phyloP scores from a whole-genome alignment of 2,797 vertebrate genomes.

The Characodon lateralis region DNA sequence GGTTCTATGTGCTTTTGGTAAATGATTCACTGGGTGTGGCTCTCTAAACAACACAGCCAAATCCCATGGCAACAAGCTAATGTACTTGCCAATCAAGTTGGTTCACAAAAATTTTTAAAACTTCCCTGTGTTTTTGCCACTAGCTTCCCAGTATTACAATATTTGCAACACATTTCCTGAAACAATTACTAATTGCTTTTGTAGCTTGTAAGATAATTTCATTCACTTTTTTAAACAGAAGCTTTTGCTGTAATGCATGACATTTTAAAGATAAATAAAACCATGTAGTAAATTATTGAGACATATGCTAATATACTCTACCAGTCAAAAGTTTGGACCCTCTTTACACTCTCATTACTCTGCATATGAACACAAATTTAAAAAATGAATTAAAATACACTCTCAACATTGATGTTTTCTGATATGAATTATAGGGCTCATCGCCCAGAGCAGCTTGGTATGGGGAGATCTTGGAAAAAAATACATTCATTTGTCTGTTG shows the following conservation, averaged over 20 bases:
- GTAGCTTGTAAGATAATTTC: not conserved
- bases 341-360: too few species aligned
- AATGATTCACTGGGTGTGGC: slow-evolving; percentile 69
- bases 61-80: slow-evolving; percentile 11
- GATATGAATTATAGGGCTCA: not conserved
- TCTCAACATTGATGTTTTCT: too few species aligned
- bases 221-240: not conserved
- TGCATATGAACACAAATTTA: slow-evolving; percentile 34
- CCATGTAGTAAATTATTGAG: slow-evolving; percentile 22
- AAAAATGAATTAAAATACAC: not conserved
- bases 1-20: slow-evolving; percentile 14
- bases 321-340: too few species aligned
- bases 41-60: slow-evolving; percentile 8
- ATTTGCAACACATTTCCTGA: not conserved
- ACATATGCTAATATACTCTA: slow-evolving; percentile 29
- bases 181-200: not conserved
- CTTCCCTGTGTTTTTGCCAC: not conserved
- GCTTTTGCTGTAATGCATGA: slow-evolving; percentile 14
- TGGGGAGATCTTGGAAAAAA: too few species aligned
- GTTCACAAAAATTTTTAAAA: not conserved
- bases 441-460: too few species aligned
- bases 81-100: slow-evolving; percentile 18
- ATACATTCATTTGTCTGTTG: too few species aligned
- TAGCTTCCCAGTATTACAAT: not conserved
- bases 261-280: slow-evolving; percentile 31